Evolutionary conservation across 2,113 vertebrate species (phyloP), one percentile per base, ranked within the genome.

Genomic region (Nasalis larvatus): DNA sequence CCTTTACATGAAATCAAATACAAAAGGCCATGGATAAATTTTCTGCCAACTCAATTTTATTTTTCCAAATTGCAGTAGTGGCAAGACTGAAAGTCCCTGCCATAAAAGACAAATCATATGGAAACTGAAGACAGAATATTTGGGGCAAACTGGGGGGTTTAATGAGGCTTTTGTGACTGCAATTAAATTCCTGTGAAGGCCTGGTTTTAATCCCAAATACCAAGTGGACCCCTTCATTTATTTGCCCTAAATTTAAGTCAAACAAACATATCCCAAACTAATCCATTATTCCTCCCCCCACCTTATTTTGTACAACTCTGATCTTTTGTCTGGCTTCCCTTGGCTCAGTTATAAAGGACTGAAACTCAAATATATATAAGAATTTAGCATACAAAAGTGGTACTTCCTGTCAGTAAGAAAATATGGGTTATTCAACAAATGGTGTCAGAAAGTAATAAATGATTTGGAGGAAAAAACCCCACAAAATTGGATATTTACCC

Each of bases 121-220:
- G 66, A 94, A 85, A 91, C 32, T 45, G 69, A 96, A 63, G 14
- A 86, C 20, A 86, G 82, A 85, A 82, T 94, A 73, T 49, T 73
- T 82, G 58, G 23, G 20, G 7, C 23, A 60, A 54, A 82, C 45
- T 56, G 25, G 60, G 60, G 60, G 27, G 6, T 60, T 60, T 80
- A 25, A 78, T 5, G 13, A 82, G 49, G 14, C 56, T 91, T 94
- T 37, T 80, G 1, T 27, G 87, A 45, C 21, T 4, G 11, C 12
- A n/a, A 18, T 58, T 96, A 74, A 86, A 90, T 92, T 94, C 20
- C 80, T 37, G 0, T 27, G 21, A 86, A 20, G 74, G 5, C 3
- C 35, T 82, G 14, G 37, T 20, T 97, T 95, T 20, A 20, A 78
- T 82, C 40, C 3, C 32, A 81, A 69, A 2, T 40, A 66, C 30